A percentile compares a stretch with the other conserved stretches of the same genome.
These are phyloP conservation scores for Phytoseiulus persimilis DNA, from an alignment of 2,888 invertebrate species.

Conservation along the genomic window DNA sequence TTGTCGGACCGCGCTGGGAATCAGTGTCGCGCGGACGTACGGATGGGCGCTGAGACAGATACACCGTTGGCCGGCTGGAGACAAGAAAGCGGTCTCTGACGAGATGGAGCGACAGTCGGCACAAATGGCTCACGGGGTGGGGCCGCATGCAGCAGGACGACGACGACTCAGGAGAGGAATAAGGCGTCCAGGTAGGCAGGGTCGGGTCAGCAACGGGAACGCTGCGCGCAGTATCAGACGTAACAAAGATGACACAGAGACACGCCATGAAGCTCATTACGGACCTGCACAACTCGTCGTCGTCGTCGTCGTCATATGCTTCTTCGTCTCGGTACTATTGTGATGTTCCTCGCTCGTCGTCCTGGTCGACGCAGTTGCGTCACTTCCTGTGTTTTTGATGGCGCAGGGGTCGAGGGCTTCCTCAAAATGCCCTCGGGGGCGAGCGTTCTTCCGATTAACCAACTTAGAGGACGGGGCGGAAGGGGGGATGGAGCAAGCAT, in stretches of 20 bases:
- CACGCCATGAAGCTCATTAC: conserved; percentile 38
- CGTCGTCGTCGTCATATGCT: neutral
- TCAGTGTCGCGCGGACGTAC: neutral
- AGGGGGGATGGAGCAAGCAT: neutral
- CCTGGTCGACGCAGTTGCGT: neutral
- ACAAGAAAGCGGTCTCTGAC: neutral
- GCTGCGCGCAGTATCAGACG: conserved; percentile 5
- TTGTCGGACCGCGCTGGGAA: neutral
- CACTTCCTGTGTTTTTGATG: neutral
- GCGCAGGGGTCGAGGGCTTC: neutral
- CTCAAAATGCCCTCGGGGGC: too few relatives aligned
- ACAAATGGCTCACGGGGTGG: neutral
- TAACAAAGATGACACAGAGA: conserved; percentile 24
- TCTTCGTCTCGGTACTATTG: neutral
- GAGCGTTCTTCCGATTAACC: neutral
- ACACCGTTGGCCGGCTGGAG: neutral
- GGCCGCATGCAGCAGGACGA: neutral
- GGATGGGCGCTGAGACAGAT: neutral
- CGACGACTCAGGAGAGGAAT: neutral
- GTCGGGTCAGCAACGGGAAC: neutral
- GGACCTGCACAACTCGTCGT: neutral
- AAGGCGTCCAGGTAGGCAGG: neutral
- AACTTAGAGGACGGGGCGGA: neutral
- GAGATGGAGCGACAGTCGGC: neutral
- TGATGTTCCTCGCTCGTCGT: neutral